Base-by-base conservation (phyloP, 2,797 vertebrate species). In the Karalla daura region DNA sequence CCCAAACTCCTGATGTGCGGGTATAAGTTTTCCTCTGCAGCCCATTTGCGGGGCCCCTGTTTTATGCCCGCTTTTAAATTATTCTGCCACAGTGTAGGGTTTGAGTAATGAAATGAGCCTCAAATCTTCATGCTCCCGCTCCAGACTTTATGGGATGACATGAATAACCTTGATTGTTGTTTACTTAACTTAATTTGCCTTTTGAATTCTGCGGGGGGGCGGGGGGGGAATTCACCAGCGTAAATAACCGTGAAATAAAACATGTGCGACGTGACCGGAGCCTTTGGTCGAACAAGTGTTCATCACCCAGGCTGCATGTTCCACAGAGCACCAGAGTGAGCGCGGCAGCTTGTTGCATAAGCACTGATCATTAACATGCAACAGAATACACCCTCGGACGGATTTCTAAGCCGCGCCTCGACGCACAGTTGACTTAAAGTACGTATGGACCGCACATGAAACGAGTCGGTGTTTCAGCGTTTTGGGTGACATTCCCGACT, bases 141-240 rank as follows among this genome's bases (percentile, higher is more conserved):
- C 11, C 70, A 64, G 45, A 68, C 63, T 77, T 79, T 74, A 81
- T 62, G 59, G 61, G 69, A 39, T 63, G 53, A 64, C 56, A 60
- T 76, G 59, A 80, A 89, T 86, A 84, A 85, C 71, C 81, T 82
- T 81, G 80, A 84, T 84, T 7, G 7, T 55, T 76, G 61, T 88
- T 85, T 85, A 77, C 78, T 83, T 81, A 66, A 74, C 66, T 49
- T 89, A 67, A 86, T 83, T 88, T 78, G 39, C 60, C 79, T 78
- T 76, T 68, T 55, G 63, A 79, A 51, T 58, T 76, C 47, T 40
- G 37, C 20, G n/a, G 49, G 49, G 17, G 24, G 77, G 66, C 36
- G 37, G 21, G n/a, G 49, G 49, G 17, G 24, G 77, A 69, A 71
- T 61, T 60, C 45, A 40, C 35, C 46, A 60, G 51, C 15, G 46